These are phyloP conservation scores for Antheraea mylitta DNA, from an alignment of 1,140 invertebrate species.

Conservation along the genomic window DNA sequence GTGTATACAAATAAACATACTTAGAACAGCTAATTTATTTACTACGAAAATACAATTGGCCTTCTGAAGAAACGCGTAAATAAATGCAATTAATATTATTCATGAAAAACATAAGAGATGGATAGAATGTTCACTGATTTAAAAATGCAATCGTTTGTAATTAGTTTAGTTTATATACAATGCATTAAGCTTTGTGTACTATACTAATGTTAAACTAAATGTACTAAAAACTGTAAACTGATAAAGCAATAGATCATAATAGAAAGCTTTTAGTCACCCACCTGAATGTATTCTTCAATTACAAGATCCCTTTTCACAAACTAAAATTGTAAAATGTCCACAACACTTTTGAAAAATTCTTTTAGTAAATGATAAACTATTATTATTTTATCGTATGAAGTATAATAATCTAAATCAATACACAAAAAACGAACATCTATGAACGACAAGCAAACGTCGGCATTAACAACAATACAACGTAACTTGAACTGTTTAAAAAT, in stretches of 20 bases:
- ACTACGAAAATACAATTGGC: no score
- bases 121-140: no score
- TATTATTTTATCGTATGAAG: no score
- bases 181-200: no score
- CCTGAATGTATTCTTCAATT: neutral
- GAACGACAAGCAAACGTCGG: constrained; percentile 29
- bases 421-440: constrained; percentile 31
- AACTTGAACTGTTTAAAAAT: constrained; percentile 19
- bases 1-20: no score
- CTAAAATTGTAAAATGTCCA: neutral
- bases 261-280: neutral
- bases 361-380: neutral
- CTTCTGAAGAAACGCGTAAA: no score
- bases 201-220: no score
- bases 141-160: no score
- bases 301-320: neutral
- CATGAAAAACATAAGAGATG: no score
- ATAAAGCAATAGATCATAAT: neutral
- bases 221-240: neutral
- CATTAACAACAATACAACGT: constrained; percentile 25
- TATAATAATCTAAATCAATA: constrained; percentile 27
- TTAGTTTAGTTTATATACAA: no score
- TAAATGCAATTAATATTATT: no score
- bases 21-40: no score
- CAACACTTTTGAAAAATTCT: neutral